These are phyloP conservation scores for Origma solitaria DNA, from an alignment of 2,113 vertebrate species.

Conservation along the genomic window DNA sequence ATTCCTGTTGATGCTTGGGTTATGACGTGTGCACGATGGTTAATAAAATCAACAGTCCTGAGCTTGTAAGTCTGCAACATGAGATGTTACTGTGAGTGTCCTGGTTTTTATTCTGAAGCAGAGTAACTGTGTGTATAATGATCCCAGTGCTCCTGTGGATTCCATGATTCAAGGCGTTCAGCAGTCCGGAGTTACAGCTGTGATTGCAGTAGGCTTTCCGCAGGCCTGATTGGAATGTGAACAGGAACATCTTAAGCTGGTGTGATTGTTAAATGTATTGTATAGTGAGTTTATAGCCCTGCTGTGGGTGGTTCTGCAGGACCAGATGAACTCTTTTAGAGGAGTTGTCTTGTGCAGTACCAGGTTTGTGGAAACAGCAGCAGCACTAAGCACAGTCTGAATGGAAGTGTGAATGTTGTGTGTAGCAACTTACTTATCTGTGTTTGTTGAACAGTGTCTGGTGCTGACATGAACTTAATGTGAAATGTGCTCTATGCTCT, in stretches of 20 bases:
- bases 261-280: background rate
- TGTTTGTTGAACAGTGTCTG: background rate
- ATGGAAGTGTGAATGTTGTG: background rate
- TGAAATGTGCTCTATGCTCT: background rate
- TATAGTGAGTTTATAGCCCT: background rate
- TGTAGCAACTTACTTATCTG: background rate
- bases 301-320: background rate
- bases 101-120: background rate
- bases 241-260: background rate
- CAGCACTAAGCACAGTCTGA: background rate
- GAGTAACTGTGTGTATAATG: background rate
- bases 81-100: background rate
- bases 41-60: background rate
- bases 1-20: background rate
- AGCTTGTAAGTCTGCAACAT: background rate
- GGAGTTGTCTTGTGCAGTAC: background rate
- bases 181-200: accelerated
- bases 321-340: background rate
- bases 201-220: background rate
- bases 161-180: background rate
- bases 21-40: background rate
- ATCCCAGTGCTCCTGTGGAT: background rate
- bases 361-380: background rate
- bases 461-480: background rate
- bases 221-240: background rate